Conservation (phyloP, 2,888 invertebrate genomes). For the Morpho deidamia region DNA sequence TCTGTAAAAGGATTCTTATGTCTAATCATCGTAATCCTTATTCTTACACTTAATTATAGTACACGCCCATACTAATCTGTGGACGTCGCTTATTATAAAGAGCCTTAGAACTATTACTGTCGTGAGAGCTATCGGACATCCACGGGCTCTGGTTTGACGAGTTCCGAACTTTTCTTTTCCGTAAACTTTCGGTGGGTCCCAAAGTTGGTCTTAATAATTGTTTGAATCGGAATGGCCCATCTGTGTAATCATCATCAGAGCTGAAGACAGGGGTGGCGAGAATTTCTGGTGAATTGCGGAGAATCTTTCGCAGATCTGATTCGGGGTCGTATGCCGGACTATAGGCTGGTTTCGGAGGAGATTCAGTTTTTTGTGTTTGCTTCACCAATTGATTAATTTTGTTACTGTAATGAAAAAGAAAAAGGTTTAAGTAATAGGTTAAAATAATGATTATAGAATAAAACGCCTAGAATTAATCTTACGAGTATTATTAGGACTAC, state of each 20-base stretch:
- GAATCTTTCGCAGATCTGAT: conserved; percentile 65
- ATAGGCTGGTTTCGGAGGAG: conserved; percentile 50
- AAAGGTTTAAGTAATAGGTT: neutral
- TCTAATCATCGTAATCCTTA: neutral
- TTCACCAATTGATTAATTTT: conserved; percentile 71
- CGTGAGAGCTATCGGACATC: conserved; percentile 72
- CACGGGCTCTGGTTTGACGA: conserved; percentile 64
- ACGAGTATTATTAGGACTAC: too few species aligned
- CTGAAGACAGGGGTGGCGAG: conserved; percentile 65
- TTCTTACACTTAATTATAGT: conserved; percentile 46
- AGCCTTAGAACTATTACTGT: conserved; percentile 60
- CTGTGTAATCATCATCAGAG: conserved; percentile 76
- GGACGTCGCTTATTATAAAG: conserved; percentile 63
- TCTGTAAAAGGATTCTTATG: too few species aligned
- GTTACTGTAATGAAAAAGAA: conserved; percentile 45
- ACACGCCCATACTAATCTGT: conserved; percentile 71
- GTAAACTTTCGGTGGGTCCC: conserved; percentile 83
- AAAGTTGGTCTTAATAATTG: conserved; percentile 81
- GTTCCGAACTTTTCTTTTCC: conserved; percentile 79
- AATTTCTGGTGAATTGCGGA: conserved; percentile 69
- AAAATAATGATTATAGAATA: too few species aligned
- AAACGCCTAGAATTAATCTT: too few species aligned
- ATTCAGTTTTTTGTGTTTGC: conserved; percentile 55
- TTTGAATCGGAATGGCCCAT: conserved; percentile 83
- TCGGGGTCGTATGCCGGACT: conserved; percentile 60